A percentile compares a stretch with the other conserved stretches of the same genome.
phyloP scores from a whole-genome alignment of 2,113 vertebrate species.

The Apteryx mantelli region DNA sequence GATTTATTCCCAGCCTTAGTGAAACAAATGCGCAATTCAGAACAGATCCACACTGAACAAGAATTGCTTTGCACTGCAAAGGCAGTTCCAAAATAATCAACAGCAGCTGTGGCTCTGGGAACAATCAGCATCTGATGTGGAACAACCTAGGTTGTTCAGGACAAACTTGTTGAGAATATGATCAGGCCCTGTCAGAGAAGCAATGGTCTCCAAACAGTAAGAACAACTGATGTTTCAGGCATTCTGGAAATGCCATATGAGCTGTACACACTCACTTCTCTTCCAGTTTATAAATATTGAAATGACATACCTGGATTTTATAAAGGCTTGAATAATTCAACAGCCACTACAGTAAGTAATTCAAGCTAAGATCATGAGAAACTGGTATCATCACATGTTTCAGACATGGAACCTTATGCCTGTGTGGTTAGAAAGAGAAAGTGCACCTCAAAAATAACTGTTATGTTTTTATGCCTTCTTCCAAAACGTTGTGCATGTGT shows the following conservation, averaged over 20 bases:
- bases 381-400: not conserved
- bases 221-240: not conserved
- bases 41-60: rapidly evolving
- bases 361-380: not conserved
- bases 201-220: not conserved
- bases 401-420: not conserved
- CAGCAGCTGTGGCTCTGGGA: not conserved
- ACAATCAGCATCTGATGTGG: not conserved
- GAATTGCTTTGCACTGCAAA: not conserved
- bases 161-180: not conserved
- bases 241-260: not conserved
- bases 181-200: not conserved
- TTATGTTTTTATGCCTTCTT: not conserved
- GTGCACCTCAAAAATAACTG: not conserved
- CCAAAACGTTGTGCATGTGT: not conserved
- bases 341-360: not conserved
- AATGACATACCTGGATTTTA: not conserved
- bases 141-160: not conserved
- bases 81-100: not conserved
- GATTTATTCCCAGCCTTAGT: not conserved
- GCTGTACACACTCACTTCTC: not conserved
- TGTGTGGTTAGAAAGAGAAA: not conserved
- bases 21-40: not conserved
- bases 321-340: not conserved
- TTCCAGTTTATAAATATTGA: not conserved